A percentile compares a stretch with the other conserved stretches of the same genome.
These are phyloP conservation scores for Gopherus evgoodei DNA, from an alignment of 2,113 vertebrate species.

Conservation along the genomic window DNA sequence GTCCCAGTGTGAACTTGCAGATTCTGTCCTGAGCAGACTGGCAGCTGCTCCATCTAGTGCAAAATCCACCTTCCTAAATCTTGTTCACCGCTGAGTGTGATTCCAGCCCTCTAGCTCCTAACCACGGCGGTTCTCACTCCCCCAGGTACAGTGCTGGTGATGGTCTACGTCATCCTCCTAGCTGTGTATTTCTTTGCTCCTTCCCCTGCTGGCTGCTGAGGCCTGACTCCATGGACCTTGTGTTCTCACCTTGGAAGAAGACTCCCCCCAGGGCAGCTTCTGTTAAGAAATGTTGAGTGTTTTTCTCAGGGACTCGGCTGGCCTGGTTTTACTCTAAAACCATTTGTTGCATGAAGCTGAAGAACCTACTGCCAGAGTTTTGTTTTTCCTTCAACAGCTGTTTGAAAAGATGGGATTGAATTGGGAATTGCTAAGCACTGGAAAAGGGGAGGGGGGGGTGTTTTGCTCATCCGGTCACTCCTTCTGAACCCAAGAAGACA, in stretches of 20 bases:
- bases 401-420: accelerated
- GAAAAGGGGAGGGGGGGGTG: not conserved
- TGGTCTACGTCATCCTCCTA: constrained; percentile 87
- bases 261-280: accelerated
- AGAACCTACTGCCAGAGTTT: not conserved
- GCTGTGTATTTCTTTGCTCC: constrained; percentile 87
- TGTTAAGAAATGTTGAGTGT: accelerated
- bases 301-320: not conserved
- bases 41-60: not conserved
- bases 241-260: not conserved
- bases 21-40: not conserved
- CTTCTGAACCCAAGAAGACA: not conserved
- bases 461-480: accelerated
- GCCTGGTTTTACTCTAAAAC: not conserved
- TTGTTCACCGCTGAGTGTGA: not conserved
- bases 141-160: constrained; percentile 83
- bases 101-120: not conserved
- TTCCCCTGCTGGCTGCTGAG: constrained; percentile 83
- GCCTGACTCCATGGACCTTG: not conserved
- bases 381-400: not conserved
- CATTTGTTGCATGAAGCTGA: accelerated
- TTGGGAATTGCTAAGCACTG: not conserved
- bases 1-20: not conserved
- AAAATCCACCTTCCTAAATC: not conserved
- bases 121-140: not conserved